Percentiles rank a stretch among this genome's conserved stretches.
phyloP scores from a whole-genome alignment of 1,140 invertebrate genomes.

The Harlomillsia oculata region DNA sequence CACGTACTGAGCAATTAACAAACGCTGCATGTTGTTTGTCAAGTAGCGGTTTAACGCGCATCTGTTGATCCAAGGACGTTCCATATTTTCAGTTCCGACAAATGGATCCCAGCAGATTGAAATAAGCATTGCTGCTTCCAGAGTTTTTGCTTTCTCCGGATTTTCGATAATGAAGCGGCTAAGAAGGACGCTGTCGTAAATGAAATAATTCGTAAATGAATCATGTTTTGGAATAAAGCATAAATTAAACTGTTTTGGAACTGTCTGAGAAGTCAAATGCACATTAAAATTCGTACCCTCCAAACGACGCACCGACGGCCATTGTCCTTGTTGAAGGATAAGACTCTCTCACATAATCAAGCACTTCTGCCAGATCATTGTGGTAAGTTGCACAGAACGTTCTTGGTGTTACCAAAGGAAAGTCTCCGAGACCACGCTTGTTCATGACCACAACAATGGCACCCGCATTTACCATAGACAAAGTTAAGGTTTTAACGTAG shows the following conservation, averaged over 20 bases:
- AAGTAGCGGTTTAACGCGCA: background rate
- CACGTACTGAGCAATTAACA: background rate
- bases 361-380: constrained; percentile 66
- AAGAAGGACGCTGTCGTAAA: constrained; percentile 15
- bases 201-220: background rate
- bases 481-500: constrained; percentile 71
- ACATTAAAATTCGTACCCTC: constrained; percentile 41
- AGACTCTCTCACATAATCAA: constrained; percentile 55
- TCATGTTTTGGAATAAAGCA: background rate
- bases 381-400: constrained; percentile 72
- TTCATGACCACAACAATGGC: constrained; percentile 68
- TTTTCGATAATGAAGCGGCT: constrained; percentile 15
- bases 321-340: constrained; percentile 56
- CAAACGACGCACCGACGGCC: constrained; percentile 72
- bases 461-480: constrained; percentile 53
- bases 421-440: constrained; percentile 65
- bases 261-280: background rate
- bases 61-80: background rate
- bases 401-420: constrained; percentile 56
- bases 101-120: constrained; percentile 18
- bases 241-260: background rate
- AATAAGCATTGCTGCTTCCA: constrained; percentile 14
- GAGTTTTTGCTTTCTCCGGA: constrained; percentile 15
- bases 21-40: background rate
- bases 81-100: constrained; percentile 1